Evolutionary conservation across 1,140 invertebrate species (phyloP), one percentile per base, ranked within the genome.

Genomic region (Palaemon carinicauda): DNA sequence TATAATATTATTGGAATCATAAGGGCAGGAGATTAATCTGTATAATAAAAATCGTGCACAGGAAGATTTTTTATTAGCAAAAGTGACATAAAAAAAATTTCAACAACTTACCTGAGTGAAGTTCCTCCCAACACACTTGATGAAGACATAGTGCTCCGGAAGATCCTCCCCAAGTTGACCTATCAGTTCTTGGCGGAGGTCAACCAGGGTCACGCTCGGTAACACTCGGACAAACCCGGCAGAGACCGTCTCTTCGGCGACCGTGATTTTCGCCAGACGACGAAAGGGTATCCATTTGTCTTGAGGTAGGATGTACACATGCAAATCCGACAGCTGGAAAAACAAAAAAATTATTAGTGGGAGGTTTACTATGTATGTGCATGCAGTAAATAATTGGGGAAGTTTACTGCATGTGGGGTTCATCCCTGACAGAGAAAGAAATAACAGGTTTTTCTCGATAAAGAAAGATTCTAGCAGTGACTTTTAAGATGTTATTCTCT

Each of bases 201-300:
- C 88, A 24, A 56, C 21, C 14, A 89, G 51, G 21, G 80, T 83
- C 24, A 82, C 33, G 41, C 82, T 74, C 5, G 85, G 85, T 2
- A 69, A 51, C 3, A 89, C 85, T 33, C 88, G 41, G 17, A 89
- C 77, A 77, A 89, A 89, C 3, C 88, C 88, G 12, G 86, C 88
- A 27, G 88, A 89, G 19, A 89, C 85, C 0, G 88, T 89, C 69
- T 89, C 88, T 60, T 89, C 88, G 19, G 81, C 77, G 29, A 89
- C 88, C 15, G 71, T 60, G 85, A 84, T 87, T 50, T 79, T 87
- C 17, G 88, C 88, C n/a, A 89, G 81, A 21, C 88, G 74, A 17
- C 88, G 69, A 60, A 87, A 89, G 19, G 88, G 88, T 3, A 89
- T 89, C 88, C 88, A 89, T 53, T 89, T 89, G 81, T 83, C 60